Evolutionary conservation across 1,140 invertebrate genomes (phyloP).

Genomic region (Brachionus rotundiformis): DNA sequence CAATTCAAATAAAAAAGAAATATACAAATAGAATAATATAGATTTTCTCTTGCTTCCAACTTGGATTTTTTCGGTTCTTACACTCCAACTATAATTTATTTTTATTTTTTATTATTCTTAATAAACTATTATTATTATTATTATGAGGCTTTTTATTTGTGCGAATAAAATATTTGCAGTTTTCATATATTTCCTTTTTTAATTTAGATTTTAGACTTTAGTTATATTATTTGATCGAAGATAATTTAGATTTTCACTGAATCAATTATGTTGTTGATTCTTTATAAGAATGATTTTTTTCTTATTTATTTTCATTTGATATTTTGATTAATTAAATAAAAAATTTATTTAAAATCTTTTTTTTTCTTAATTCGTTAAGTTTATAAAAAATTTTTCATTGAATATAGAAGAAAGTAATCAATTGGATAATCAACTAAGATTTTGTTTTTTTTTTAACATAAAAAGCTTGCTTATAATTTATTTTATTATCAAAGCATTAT

Average conservation of each 20-base stretch:
- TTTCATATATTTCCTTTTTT: neutral
- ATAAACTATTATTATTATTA: neutral
- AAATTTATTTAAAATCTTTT: too few species aligned
- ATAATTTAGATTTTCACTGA: neutral
- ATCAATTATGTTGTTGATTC: too few species aligned
- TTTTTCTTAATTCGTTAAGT: too few species aligned
- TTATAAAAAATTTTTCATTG: too few species aligned
- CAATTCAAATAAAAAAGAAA: neutral
- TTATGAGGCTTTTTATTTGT: neutral
- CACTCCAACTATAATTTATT: slow-evolving; percentile 45
- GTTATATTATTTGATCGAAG: neutral
- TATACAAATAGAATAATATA: neutral
- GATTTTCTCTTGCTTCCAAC: neutral
- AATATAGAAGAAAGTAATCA: too few species aligned
- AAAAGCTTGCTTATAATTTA: too few species aligned
- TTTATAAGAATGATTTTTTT: too few species aligned
- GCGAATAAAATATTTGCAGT: neutral
- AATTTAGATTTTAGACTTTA: neutral
- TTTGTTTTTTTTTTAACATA: too few species aligned
- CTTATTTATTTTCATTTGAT: too few species aligned
- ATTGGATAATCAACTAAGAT: too few species aligned
- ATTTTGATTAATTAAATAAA: neutral
- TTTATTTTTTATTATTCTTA: slow-evolving; percentile 10
- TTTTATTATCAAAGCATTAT: too few species aligned
- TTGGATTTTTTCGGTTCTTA: slow-evolving; percentile 19